Evolutionary conservation across 2,113 vertebrate species (phyloP).

Genomic region (Rhabdomys dilectus): DNA sequence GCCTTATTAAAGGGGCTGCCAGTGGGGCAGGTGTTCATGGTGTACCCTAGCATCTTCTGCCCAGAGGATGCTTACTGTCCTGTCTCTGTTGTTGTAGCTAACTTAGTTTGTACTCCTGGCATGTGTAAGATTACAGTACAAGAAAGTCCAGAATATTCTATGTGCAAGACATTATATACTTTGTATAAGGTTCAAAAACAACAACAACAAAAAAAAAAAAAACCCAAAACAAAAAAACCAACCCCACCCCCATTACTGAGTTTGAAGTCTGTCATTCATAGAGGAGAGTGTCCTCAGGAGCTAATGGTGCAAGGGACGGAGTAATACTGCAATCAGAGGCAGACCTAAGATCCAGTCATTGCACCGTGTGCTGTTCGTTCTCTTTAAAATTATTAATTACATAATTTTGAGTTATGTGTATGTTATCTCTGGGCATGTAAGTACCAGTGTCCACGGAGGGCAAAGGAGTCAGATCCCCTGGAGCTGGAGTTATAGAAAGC

Average conservation of each 20-base stretch:
- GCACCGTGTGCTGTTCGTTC: not conserved
- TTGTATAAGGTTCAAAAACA: not conserved
- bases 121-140: not conserved
- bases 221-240: too few relatives aligned
- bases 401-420: not conserved
- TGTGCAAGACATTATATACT: not conserved
- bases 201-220: too few relatives aligned
- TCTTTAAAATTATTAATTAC: not conserved
- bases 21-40: not conserved
- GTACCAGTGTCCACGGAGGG: not conserved
- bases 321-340: not conserved
- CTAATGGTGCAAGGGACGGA: not conserved
- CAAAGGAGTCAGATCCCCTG: not conserved
- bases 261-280: not conserved
- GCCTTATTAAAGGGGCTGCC: not conserved
- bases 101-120: not conserved
- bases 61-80: not conserved
- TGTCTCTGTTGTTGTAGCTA: not conserved
- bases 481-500: not conserved
- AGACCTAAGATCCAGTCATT: not conserved
- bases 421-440: not conserved
- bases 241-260: too few relatives aligned
- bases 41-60: not conserved
- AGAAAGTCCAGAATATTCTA: not conserved
- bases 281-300: not conserved